These are phyloP conservation scores for Trichonephila inaurata DNA, from an alignment of 1,140 invertebrate genomes.

Conservation along the genomic window DNA sequence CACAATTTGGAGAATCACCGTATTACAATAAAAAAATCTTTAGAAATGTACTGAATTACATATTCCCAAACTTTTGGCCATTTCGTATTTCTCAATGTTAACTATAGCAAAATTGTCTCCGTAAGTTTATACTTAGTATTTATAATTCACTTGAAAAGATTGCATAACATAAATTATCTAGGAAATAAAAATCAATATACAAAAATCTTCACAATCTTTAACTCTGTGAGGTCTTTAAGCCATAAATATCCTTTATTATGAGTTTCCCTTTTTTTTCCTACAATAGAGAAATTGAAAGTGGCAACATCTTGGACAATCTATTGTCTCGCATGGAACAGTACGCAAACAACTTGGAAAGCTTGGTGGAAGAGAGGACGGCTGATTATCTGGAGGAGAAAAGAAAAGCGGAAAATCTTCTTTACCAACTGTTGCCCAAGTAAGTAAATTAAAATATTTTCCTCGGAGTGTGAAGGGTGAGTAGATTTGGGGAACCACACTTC, in stretches of 20 bases:
- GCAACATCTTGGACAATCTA: conserved; percentile 97
- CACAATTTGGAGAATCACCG: no score
- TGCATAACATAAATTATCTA: no score
- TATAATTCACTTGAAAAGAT: no score
- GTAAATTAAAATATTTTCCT: conserved; percentile 14
- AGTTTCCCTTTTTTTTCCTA: background rate
- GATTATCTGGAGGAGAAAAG: conserved; percentile 94
- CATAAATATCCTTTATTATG: background rate
- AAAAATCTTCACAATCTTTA: no score
- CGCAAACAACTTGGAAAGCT: conserved; percentile 94
- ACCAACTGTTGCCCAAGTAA: conserved; percentile 95
- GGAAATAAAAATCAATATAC: no score
- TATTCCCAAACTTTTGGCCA: no score
- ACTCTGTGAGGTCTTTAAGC: background rate
- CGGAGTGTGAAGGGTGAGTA: background rate
- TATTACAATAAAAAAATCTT: no score
- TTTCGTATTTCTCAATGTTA: no score
- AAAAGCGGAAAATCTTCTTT: conserved; percentile 94
- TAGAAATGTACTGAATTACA: no score
- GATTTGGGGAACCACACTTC: background rate
- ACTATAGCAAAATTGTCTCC: no score
- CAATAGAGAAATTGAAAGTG: conserved; percentile 76
- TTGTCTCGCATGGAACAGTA: conserved; percentile 97
- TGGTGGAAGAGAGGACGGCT: conserved; percentile 93
- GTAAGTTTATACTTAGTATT: no score